Evolutionary conservation across 2,113 vertebrate species (phyloP).

Genomic region (Noturus placidus): DNA sequence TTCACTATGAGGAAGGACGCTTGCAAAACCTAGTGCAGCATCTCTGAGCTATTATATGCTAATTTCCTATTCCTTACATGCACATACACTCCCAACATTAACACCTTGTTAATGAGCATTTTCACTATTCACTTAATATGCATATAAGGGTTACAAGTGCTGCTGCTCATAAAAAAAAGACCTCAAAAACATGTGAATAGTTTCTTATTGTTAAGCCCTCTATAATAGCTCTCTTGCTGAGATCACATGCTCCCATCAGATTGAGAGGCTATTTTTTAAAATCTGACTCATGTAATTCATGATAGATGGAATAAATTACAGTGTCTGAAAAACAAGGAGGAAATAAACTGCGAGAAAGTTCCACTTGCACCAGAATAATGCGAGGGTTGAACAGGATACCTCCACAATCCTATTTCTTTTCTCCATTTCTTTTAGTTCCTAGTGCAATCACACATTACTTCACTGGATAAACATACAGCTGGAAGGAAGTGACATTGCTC

Average conservation of each 20-base stretch:
- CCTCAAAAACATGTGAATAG: constrained; percentile 23
- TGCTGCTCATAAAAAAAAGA: constrained; percentile 6
- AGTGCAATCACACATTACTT: constrained; percentile 44
- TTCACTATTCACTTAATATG: constrained; percentile 17
- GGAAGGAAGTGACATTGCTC: constrained; percentile 35
- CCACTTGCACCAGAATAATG: background rate
- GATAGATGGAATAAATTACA: constrained; percentile 49
- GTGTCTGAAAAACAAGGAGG: constrained; percentile 48
- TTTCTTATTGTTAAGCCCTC: constrained; percentile 32
- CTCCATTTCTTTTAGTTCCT: constrained; percentile 14
- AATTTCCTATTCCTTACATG: background rate
- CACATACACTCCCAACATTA: constrained; percentile 5
- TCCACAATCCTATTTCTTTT: background rate
- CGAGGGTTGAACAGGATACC: background rate
- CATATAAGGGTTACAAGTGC: constrained; percentile 22
- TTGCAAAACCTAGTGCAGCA: background rate
- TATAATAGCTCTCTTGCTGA: constrained; percentile 20
- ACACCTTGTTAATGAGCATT: constrained; percentile 3
- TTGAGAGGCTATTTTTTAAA: constrained; percentile 23
- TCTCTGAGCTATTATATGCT: background rate
- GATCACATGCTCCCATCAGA: constrained; percentile 24
- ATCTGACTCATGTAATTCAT: constrained; percentile 22
- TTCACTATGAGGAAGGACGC: constrained; percentile 14
- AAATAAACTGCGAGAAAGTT: constrained; percentile 39
- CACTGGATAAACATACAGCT: constrained; percentile 39